A percentile compares a stretch with the other conserved stretches of the same genome.
Conservation (phyloP, 2,113 vertebrate genomes). For the Lipophrys pholis region DNA sequence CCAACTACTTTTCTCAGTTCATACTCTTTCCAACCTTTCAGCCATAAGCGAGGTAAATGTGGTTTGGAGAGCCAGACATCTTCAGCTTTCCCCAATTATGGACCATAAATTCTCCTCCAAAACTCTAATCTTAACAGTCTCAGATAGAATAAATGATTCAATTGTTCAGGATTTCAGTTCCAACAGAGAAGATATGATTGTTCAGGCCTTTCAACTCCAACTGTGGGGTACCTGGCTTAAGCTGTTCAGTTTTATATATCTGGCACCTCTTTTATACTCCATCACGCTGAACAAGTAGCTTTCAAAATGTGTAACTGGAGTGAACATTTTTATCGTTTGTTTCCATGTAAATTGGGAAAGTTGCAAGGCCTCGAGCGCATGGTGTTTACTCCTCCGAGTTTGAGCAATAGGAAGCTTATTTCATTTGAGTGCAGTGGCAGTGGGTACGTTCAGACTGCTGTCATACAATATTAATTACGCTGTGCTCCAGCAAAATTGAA, state of each 20-base stretch:
- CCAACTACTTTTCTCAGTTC: too few species aligned
- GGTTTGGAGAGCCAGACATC: too few species aligned
- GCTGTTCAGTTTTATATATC: background rate
- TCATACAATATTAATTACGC: slow-evolving; percentile 63
- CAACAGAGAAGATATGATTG: background rate
- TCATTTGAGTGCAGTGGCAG: slow-evolving; percentile 35
- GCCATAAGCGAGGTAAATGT: too few species aligned
- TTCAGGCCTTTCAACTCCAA: background rate
- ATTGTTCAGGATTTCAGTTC: background rate
- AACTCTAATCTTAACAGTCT: too few species aligned
- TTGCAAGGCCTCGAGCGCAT: slow-evolving; percentile 38
- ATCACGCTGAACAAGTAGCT: slow-evolving; percentile 29
- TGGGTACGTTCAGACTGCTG: slow-evolving; percentile 46
- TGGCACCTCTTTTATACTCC: slow-evolving; percentile 32
- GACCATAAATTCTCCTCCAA: too few species aligned
- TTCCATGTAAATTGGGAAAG: slow-evolving; percentile 40
- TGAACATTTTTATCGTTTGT: slow-evolving; percentile 27
- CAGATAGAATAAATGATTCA: too few species aligned
- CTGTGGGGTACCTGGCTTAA: background rate
- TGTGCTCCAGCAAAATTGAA: slow-evolving; percentile 29
- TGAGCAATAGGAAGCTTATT: slow-evolving; percentile 49
- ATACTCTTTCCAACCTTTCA: too few species aligned
- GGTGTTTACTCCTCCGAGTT: slow-evolving; percentile 58
- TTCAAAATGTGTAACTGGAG: slow-evolving; percentile 26
- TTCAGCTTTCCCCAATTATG: too few species aligned